Conservation (phyloP, 2,797 vertebrate species). For the Coregonus suidteri region DNA sequence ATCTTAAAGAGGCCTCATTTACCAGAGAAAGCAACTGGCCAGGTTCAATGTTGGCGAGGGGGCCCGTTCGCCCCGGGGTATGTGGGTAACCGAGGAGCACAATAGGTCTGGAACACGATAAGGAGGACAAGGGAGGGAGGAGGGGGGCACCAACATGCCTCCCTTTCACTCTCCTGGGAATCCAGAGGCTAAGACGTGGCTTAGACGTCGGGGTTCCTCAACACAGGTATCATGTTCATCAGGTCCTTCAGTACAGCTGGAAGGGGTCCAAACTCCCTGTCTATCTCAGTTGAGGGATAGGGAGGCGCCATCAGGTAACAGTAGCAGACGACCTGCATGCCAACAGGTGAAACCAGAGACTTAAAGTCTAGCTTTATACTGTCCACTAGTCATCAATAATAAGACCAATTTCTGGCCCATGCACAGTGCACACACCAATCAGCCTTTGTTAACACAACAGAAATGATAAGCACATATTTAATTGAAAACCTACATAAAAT, state of each 20-base stretch:
- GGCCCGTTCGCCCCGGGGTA: conserved; percentile 67
- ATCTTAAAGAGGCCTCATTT: conserved; percentile 85
- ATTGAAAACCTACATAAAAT: not conserved
- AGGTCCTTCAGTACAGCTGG: conserved; percentile 81
- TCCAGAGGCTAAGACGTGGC: conserved; percentile 66
- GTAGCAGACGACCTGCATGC: conserved; percentile 77
- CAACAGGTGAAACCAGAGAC: conserved; percentile 91
- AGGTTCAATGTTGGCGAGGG: conserved; percentile 59
- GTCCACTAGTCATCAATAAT: conserved; percentile 33
- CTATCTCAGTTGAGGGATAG: conserved; percentile 83
- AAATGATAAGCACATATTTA: not conserved
- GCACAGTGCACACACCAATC: not conserved
- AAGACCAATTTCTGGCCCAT: conserved; percentile 3
- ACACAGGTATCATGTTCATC: conserved; percentile 86
- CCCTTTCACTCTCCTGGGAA: conserved; percentile 84
- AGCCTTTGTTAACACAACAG: not conserved
- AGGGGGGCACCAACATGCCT: conserved; percentile 66
- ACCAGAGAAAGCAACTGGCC: conserved; percentile 63
- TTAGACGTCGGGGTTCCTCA: conserved; percentile 75
- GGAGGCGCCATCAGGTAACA: conserved; percentile 90
- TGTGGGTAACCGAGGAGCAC: conserved; percentile 61
- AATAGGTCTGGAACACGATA: conserved; percentile 78
- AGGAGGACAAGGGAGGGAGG: conserved; percentile 59
- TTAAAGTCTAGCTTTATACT: conserved; percentile 80
- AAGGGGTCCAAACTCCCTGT: conserved; percentile 83